Evolutionary conservation across 2,113 vertebrate species (phyloP).

Genomic region (Channa maculata): DNA sequence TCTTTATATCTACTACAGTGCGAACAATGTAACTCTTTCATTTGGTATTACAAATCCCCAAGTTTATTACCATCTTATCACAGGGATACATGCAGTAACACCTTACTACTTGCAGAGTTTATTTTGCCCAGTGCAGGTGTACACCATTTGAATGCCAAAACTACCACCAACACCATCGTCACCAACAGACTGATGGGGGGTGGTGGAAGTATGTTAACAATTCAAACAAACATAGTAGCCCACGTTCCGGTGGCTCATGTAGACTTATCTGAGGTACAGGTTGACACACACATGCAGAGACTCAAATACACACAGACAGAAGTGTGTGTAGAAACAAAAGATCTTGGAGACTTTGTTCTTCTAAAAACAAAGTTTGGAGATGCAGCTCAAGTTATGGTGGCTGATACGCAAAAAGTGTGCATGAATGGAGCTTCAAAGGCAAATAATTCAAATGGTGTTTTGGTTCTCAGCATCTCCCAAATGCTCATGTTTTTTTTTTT

Average conservation of each 20-base stretch:
- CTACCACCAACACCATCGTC: no score
- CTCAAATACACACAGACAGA: background rate
- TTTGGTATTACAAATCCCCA: constrained; percentile 70
- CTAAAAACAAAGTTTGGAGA: constrained; percentile 43
- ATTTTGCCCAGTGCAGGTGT: constrained; percentile 59
- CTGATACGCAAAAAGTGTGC: constrained; percentile 36
- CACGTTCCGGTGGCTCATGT: background rate
- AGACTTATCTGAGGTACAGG: background rate
- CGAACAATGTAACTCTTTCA: no score
- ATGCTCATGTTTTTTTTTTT: constrained; percentile 74
- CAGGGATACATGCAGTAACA: constrained; percentile 60
- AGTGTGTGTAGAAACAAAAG: constrained; percentile 1
- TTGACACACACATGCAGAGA: background rate
- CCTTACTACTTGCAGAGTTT: constrained; percentile 50
- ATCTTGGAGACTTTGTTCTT: constrained; percentile 27
- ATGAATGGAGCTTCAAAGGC: constrained; percentile 67
- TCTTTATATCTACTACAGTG: no score
- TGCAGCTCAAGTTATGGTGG: constrained; percentile 33
- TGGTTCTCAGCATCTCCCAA: constrained; percentile 69
- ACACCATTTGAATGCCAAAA: constrained; percentile 34
- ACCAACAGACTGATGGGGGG: no score
- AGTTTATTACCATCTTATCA: constrained; percentile 75
- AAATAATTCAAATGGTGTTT: constrained; percentile 68
- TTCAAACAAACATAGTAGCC: no score
- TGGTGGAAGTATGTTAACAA: no score